Evolutionary conservation across 2,797 vertebrate genomes (phyloP).

Genomic region (Pterois miles): DNA sequence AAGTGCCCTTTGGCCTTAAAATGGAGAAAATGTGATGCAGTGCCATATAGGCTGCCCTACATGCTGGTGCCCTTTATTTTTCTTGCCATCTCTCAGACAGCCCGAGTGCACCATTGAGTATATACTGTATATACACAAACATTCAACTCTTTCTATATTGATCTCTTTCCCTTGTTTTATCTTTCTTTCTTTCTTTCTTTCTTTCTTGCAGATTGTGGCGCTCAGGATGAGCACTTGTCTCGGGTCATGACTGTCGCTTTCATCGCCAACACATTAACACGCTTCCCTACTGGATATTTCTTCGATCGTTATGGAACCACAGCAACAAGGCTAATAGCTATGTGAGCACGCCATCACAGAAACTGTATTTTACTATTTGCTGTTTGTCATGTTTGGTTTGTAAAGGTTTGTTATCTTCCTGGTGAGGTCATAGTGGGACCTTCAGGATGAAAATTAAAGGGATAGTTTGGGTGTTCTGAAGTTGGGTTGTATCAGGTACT

Average conservation of each 20-base stretch:
- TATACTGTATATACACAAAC: neutral
- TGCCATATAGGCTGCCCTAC: no score
- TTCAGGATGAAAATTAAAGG: neutral
- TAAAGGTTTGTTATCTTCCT: neutral
- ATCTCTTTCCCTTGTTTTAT: neutral
- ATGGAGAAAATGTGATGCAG: no score
- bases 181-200: slow-evolving; percentile 4
- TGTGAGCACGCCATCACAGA: neutral
- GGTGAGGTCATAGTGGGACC: neutral
- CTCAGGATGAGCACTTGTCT: slow-evolving; percentile 83
- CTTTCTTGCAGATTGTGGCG: slow-evolving; percentile 70
- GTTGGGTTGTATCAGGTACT: neutral
- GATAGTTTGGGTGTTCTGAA: neutral
- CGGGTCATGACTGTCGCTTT: slow-evolving; percentile 85
- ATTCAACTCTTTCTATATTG: neutral
- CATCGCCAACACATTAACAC: slow-evolving; percentile 86
- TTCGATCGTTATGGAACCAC: slow-evolving; percentile 84
- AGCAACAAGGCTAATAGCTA: slow-evolving; percentile 73
- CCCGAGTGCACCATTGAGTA: neutral
- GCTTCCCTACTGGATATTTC: slow-evolving; percentile 82
- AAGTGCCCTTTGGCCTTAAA: no score
- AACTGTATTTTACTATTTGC: neutral
- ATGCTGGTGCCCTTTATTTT: no score
- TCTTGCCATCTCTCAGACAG: no score
- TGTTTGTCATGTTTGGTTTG: neutral